phyloP scores from a whole-genome alignment of 2,797 vertebrate genomes.

The Silurus lanzhouensis region DNA sequence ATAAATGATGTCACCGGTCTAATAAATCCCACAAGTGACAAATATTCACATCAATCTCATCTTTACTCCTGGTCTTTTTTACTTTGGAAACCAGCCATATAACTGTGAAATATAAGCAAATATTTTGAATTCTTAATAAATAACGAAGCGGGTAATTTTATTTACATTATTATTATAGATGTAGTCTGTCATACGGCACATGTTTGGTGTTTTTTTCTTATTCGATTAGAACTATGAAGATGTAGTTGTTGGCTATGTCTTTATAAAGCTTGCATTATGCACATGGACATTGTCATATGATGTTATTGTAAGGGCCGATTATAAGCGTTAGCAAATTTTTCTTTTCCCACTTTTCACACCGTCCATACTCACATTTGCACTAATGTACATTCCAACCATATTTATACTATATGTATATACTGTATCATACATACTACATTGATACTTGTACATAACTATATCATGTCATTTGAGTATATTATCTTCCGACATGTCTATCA shows the following conservation, averaged over 20 bases:
- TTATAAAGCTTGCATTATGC: not conserved
- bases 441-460: no score
- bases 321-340: no score
- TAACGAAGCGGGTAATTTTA: not conserved
- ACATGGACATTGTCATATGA: not conserved
- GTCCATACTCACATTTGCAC: no score
- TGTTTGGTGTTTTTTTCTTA: no score
- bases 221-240: no score
- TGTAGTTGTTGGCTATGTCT: not conserved
- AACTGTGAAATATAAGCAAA: not conserved
- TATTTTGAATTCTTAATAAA: not conserved
- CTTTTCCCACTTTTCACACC: no score
- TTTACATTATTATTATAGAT: not conserved
- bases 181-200: not conserved
- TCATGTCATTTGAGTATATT: no score
- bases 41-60: slow-evolving; percentile 14
- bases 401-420: no score
- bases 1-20: slow-evolving; percentile 46
- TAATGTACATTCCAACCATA: no score
- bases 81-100: not conserved
- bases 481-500: no score
- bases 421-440: no score
- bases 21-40: slow-evolving; percentile 33
- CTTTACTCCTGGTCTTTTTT: not conserved
- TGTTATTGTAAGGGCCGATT: not conserved